Evolutionary conservation across 2,113 vertebrate genomes (phyloP).

Genomic region (Dolichallabes microphthalmus): DNA sequence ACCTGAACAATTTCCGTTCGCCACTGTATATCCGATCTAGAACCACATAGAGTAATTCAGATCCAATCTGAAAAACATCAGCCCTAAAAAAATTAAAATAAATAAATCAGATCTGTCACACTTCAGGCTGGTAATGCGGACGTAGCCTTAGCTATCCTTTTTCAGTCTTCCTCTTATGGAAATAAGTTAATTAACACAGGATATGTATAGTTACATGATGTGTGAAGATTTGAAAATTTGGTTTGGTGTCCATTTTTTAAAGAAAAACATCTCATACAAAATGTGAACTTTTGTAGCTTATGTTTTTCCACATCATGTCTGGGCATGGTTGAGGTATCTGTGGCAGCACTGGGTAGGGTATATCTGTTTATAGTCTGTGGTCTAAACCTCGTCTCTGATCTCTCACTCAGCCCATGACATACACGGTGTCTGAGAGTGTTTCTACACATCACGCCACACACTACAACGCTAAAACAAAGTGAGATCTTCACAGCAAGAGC

Average conservation of each 20-base stretch:
- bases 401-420: neutral
- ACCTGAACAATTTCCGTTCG: too few species aligned
- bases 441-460: neutral
- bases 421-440: neutral
- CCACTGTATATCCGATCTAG: too few species aligned
- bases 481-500: neutral
- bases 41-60: too few species aligned
- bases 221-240: too few species aligned
- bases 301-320: neutral
- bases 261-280: neutral
- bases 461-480: neutral
- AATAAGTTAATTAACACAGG: too few species aligned
- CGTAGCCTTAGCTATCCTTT: too few species aligned
- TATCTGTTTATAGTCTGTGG: neutral
- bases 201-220: too few species aligned
- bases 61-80: too few species aligned
- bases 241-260: neutral
- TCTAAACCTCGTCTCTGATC: neutral
- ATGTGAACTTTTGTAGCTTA: neutral
- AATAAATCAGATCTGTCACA: too few species aligned
- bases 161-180: too few species aligned
- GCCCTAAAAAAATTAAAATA: too few species aligned
- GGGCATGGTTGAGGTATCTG: neutral
- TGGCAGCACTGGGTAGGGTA: neutral
- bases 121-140: too few species aligned